Conservation (phyloP, 2,113 vertebrate genomes). For the Pachyramphus minor region DNA sequence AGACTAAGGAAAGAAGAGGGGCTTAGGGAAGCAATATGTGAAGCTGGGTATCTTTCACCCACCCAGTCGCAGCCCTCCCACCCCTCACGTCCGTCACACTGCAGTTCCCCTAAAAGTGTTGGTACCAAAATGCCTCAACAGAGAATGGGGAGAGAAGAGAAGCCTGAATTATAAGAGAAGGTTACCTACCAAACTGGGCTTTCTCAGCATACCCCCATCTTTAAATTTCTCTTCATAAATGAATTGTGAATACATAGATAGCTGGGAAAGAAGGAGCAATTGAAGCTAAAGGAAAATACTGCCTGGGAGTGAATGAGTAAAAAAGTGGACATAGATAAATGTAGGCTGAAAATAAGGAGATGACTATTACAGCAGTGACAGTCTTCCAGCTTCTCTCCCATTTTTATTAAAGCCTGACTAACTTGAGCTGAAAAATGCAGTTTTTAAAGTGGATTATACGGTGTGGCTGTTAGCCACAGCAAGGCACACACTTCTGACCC, state of each 20-base stretch:
- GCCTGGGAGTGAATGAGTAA: neutral
- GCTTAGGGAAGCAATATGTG: neutral
- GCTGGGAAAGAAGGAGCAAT: neutral
- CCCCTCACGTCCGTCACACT: accelerated
- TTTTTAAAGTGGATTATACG: neutral
- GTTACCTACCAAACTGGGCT: neutral
- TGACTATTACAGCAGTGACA: neutral
- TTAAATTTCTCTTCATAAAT: neutral
- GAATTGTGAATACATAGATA: neutral
- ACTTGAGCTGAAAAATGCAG: neutral
- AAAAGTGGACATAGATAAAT: neutral
- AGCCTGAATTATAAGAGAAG: neutral
- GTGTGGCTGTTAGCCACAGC: neutral
- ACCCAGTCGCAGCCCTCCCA: neutral
- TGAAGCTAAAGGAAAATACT: neutral
- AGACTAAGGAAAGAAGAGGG: neutral
- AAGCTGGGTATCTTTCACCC: neutral
- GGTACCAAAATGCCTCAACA: neutral
- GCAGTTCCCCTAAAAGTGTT: neutral
- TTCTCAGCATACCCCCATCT: neutral
- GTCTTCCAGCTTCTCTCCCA: neutral
- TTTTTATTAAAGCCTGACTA: neutral
- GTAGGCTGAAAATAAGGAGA: neutral
- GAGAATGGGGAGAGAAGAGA: neutral
- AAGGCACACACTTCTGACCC: neutral